Percentiles rank a stretch among this genome's conserved stretches.
These are phyloP conservation scores for Achatina immaculata DNA, from an alignment of 1,140 invertebrate species.

Conservation along the genomic window DNA sequence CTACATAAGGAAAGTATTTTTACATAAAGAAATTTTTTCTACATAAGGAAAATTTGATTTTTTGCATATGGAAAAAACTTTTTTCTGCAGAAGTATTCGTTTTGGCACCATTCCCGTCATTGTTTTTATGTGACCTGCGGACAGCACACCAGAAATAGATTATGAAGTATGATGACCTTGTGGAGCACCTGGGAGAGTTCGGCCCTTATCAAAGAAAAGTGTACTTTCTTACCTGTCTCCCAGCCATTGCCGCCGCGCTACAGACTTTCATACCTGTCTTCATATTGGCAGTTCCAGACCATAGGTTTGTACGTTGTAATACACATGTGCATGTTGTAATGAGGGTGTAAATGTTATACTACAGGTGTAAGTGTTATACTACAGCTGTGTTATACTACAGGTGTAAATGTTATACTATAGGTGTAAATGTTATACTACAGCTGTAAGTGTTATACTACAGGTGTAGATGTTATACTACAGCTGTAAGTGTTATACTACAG, in stretches of 20 bases:
- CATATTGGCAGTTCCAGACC: constrained; percentile 34
- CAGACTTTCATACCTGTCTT: constrained; percentile 34
- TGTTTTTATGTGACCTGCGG: no score
- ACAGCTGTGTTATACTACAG: neutral
- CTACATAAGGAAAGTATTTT: no score
- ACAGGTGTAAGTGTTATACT: neutral
- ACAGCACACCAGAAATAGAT: no score
- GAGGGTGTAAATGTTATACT: neutral
- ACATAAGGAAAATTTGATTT: no score
- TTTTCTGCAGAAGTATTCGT: no score
- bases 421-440: no score
- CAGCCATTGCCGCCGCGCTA: constrained; percentile 73
- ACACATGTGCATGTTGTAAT: neutral
- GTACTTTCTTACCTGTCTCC: constrained; percentile 85
- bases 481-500: constrained; percentile 84
- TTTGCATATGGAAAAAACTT: no score
- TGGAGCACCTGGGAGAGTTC: constrained; percentile 88
- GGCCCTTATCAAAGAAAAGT: constrained; percentile 87
- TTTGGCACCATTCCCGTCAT: no score
- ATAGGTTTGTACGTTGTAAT: constrained; percentile 31
- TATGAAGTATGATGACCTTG: constrained; percentile 87
- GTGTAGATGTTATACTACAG: constrained; percentile 86
- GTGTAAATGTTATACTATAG: no score
- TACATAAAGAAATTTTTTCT: no score
- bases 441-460: no score